These are phyloP conservation scores for Macrosteles quadrilineatus DNA, from an alignment of 1,140 invertebrate genomes.

Conservation along the genomic window DNA sequence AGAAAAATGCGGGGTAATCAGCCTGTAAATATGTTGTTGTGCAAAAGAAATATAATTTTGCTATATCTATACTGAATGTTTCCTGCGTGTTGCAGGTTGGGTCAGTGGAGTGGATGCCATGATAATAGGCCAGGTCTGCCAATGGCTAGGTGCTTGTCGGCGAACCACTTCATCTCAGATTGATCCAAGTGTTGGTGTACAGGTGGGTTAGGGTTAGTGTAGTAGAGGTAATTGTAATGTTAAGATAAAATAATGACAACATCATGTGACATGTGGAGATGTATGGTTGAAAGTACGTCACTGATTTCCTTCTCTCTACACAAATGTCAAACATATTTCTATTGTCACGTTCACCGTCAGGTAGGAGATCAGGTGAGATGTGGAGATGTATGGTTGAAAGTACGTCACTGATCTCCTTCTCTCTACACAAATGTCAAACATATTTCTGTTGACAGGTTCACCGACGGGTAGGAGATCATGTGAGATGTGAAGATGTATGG, in stretches of 20 bases:
- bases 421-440: neutral
- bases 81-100: constrained; percentile 22
- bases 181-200: neutral
- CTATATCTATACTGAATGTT: no score
- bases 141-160: neutral
- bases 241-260: no score
- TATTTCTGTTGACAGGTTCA: no score
- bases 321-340: neutral
- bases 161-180: neutral
- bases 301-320: neutral
- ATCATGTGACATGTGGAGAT: no score
- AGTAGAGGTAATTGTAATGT: no score
- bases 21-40: no score
- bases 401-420: neutral
- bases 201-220: neutral
- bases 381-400: neutral
- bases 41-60: no score
- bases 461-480: no score
- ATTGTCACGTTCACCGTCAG: neutral
- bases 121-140: constrained; percentile 14
- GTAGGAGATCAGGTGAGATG: neutral
- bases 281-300: no score
- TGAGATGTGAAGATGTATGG: no score
- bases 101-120: constrained; percentile 6
- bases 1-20: no score